Base-by-base conservation (phyloP, 1,140 invertebrate species). In the Bombus consobrinus region DNA sequence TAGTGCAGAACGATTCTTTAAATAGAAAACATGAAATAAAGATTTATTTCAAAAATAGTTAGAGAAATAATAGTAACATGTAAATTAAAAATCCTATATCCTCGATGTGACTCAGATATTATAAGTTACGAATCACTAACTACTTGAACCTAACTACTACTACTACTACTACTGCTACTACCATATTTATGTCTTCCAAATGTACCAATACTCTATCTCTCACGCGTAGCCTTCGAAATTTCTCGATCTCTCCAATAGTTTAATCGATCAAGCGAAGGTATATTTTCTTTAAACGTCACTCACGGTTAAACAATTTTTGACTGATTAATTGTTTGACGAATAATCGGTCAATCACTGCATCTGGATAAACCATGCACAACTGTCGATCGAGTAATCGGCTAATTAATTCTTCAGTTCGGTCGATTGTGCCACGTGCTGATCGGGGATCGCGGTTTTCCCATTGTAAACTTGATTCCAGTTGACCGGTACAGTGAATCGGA, bases 401-500 rank as follows among this genome's bases (percentile, higher is more conserved):
- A 43, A 66, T 10, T 43, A 15, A n/a, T 77, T n/a, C 18, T 66
- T 43, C 8, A 13, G 13, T 37, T 62, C 41, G 41, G n/a, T 39
- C 41, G 53, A 37, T 66, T 22, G 59, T 47, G 15, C 41, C 71
- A 34, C 28, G 57, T 37, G 25, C 32, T 41, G 18, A 39, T 34
- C 64, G 39, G 25, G 75, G 75, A 91, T 91, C 87, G 59, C 81
- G 72, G 53, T 89, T 87, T 86, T 90, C 85, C 86, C 92, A 94
- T 94, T 87, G 71, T 87, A 83, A 92, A 88, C 89, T 94, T 94
- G 89, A 94, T 96, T 96, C 92, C 93, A 97, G 97, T 96, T 95
- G 97, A 98, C 92, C 96, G 97, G 92, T 97, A 98, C 92, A 98
- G 98, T 95, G 98, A 98, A 95, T 97, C 97, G 72, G 98, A 99